Base-by-base conservation (phyloP, 1,140 invertebrate genomes). In the Drosophila tsacasi region DNA sequence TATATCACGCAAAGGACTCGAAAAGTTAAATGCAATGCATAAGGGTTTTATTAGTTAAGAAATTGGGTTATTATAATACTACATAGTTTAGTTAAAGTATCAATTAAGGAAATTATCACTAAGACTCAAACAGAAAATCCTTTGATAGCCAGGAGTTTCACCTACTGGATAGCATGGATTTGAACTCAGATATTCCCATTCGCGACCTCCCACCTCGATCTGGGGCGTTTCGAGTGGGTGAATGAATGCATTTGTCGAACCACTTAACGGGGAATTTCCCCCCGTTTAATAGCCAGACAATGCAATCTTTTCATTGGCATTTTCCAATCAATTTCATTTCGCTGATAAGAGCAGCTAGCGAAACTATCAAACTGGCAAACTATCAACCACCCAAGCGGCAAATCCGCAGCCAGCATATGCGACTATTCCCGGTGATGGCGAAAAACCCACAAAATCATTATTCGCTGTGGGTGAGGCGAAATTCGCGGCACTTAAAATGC, bases 401-500 rank as follows among this genome's bases (percentile, higher is more conserved):
- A 73, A 73, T 73, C 54, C 69, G 46, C 69, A 52, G 50, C 67
- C 47, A 68, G 55, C 66, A 59, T 76, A 69, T 46, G 68, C 64
- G 52, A 73, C 65, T 49, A 25, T 69, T 49, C 66, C 68, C 52
- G 69, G 46, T 52, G 67, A 73, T 30, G 69, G 69, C 23, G 52
- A 37, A 60, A 72, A 85, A 82, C 76, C 76, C 83, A 77, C 80
- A 87, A 83, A 89, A 77, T 89, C 58, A 83, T 80, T 87, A 79
- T 76, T 74, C 74, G 47, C 57, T 49, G 40, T 46, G 72, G 40
- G 73, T 12, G 79, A 79, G 73, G 69, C 66, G 55, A 63, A 84
- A 81, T 73, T 84, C 77, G 63, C 27, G 40, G 66, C 85, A 87
- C 81, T 87, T 89, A 89, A 89, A 87, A 84, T 84, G 77, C 74